These are phyloP conservation scores for Nothobranchius kuhntae DNA, from an alignment of 2,113 vertebrate species.

Conservation along the genomic window DNA sequence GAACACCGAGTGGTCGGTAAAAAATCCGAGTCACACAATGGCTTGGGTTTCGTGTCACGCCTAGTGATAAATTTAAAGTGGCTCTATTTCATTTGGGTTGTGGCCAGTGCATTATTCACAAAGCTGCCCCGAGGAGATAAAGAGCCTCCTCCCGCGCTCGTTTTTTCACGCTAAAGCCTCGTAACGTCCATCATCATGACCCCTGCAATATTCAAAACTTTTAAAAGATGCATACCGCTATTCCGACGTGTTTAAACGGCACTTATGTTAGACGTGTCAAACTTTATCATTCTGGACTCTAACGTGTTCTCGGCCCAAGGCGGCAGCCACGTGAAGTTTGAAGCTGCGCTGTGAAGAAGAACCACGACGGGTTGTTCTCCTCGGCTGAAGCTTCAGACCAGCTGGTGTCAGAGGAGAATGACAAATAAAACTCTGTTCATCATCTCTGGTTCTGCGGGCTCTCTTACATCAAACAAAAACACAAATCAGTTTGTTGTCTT, in stretches of 20 bases:
- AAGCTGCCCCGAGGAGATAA: background rate
- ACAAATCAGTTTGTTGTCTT: no score
- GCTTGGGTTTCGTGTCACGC: constrained; percentile 11
- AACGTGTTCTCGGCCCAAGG: constrained; percentile 3
- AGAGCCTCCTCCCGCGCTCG: background rate
- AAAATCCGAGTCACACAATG: constrained; percentile 7
- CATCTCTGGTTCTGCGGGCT: no score
- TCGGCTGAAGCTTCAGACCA: background rate
- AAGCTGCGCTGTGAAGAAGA: background rate
- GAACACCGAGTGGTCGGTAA: background rate
- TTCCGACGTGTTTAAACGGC: constrained; percentile 15
- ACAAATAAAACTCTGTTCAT: background rate
- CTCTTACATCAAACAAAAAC: no score
- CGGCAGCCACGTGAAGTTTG: background rate
- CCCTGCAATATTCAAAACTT: constrained; percentile 26
- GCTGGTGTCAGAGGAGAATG: background rate
- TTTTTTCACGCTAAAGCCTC: background rate
- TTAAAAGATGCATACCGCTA: constrained; percentile 1
- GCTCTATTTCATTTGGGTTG: constrained; percentile 6
- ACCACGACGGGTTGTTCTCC: constrained; percentile 7
- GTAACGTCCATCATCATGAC: constrained; percentile 7
- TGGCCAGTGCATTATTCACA: constrained; percentile 41
- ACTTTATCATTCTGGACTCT: constrained; percentile 9
- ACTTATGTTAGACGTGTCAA: constrained; percentile 9
- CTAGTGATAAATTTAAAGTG: constrained; percentile 9